A percentile compares a stretch with the other conserved stretches of the same genome.
phyloP scores from a whole-genome alignment of 1,140 invertebrate species.

The Colletes gigas region DNA sequence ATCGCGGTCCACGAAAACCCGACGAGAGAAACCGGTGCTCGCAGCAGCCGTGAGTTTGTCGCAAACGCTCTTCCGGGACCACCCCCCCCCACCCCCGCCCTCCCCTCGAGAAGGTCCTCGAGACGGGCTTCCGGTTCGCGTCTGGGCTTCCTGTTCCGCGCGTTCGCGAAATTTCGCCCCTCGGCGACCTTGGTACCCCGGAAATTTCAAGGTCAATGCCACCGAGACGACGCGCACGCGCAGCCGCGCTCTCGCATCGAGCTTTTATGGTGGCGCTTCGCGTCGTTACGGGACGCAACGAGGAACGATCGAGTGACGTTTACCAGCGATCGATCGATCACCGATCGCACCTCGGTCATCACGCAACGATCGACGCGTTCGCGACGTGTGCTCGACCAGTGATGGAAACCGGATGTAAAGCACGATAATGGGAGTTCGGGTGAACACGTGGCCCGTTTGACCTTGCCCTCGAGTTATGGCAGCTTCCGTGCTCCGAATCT shows the following conservation, averaged over 20 bases:
- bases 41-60: slow-evolving; percentile 11
- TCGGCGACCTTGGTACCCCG: slow-evolving; percentile 1
- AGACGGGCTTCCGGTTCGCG: not conserved
- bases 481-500: too few species aligned
- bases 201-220: slow-evolving; percentile 47
- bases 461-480: too few species aligned
- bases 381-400: too few species aligned
- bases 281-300: not conserved
- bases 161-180: not conserved
- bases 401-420: too few species aligned
- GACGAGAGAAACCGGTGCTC: not conserved
- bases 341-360: too few species aligned
- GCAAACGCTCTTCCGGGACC: too few species aligned
- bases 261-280: slow-evolving; percentile 24
- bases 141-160: not conserved
- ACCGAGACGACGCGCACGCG: not conserved
- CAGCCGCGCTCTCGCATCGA: slow-evolving; percentile 3
- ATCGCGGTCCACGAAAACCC: slow-evolving; percentile 58
- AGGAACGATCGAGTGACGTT: too few species aligned
- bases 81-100: too few species aligned
- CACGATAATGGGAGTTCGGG: too few species aligned
- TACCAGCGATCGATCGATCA: not conserved
- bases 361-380: too few species aligned
- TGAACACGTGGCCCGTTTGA: too few species aligned
- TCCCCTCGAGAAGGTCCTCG: too few species aligned